Conservation (phyloP, 2,797 vertebrate genomes). For the Aulostomus chinensis region DNA sequence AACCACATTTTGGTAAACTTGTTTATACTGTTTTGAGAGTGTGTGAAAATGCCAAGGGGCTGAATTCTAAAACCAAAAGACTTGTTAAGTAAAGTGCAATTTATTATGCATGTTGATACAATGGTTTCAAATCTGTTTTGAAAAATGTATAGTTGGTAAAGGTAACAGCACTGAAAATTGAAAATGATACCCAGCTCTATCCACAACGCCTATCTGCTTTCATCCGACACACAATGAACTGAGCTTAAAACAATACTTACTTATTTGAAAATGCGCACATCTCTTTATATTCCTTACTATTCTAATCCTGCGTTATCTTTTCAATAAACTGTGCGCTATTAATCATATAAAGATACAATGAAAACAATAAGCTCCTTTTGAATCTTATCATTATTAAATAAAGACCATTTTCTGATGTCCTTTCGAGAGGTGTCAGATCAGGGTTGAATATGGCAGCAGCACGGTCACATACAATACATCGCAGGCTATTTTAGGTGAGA, state of each 20-base stretch:
- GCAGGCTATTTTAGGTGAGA: conserved; percentile 59
- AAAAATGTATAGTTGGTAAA: too few species aligned
- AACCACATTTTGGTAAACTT: too few species aligned
- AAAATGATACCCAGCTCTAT: too few species aligned
- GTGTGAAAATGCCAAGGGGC: too few species aligned
- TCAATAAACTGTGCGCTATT: conserved; percentile 5
- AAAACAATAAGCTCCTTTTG: conserved; percentile 1
- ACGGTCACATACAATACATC: conserved; percentile 31
- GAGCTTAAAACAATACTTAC: not conserved
- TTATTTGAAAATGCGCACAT: conserved; percentile 11
- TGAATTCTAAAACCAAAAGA: too few species aligned
- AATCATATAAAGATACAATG: too few species aligned
- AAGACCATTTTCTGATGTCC: conserved; percentile 6
- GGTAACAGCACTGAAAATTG: too few species aligned
- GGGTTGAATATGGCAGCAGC: conserved; percentile 32
- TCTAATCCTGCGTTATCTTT: conserved; percentile 1
- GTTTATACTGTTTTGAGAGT: too few species aligned
- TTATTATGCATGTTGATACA: too few species aligned
- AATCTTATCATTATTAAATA: conserved; percentile 4
- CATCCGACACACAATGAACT: conserved; percentile 22
- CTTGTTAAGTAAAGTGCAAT: too few species aligned
- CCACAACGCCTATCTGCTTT: conserved; percentile 12
- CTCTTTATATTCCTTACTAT: not conserved
- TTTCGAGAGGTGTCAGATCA: conserved; percentile 22
- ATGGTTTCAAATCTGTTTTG: too few species aligned